Percentiles rank a stretch among this genome's conserved stretches.
Evolutionary conservation across 2,797 vertebrate species (phyloP).

Genomic region (Bovichtus variegatus): DNA sequence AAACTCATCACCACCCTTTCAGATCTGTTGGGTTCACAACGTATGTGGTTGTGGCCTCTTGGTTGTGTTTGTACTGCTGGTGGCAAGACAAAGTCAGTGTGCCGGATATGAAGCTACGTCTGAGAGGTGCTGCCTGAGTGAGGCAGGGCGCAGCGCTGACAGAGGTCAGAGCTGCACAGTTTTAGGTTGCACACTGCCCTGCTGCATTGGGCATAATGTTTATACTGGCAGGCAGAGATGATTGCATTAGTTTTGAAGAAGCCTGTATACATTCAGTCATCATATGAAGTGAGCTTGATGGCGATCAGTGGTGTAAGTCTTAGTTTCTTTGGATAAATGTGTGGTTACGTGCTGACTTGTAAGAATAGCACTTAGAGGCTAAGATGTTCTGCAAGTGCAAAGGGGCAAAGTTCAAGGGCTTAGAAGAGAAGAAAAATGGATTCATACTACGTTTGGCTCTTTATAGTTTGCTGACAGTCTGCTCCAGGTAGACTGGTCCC

Average conservation of each 20-base stretch:
- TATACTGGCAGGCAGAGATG: slow-evolving; percentile 24
- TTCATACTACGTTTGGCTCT: slow-evolving; percentile 32
- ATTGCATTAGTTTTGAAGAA: slow-evolving; percentile 30
- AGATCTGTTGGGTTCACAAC: slow-evolving; percentile 16
- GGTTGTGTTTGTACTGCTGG: slow-evolving; percentile 45
- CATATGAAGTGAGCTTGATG: slow-evolving; percentile 1
- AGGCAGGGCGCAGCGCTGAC: slow-evolving; percentile 46
- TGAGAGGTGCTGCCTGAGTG: slow-evolving; percentile 58
- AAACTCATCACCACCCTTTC: slow-evolving; percentile 12
- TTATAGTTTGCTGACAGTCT: slow-evolving; percentile 52
- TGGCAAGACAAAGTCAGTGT: slow-evolving; percentile 32
- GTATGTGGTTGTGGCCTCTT: slow-evolving; percentile 6
- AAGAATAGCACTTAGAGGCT: slow-evolving; percentile 24
- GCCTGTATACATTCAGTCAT: slow-evolving; percentile 5
- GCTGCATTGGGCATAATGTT: slow-evolving; percentile 32
- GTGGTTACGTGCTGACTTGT: slow-evolving; percentile 26
- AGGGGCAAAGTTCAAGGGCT: slow-evolving; percentile 11
- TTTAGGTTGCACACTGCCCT: slow-evolving; percentile 45
- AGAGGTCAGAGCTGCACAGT: slow-evolving; percentile 48
- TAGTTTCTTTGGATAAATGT: neutral
- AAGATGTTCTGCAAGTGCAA: slow-evolving; percentile 30
- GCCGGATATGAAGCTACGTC: slow-evolving; percentile 57
- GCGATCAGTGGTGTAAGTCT: slow-evolving; percentile 7
- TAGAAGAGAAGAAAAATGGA: slow-evolving; percentile 38
- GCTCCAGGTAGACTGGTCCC: slow-evolving; percentile 75